phyloP scores from a whole-genome alignment of 2,797 vertebrate species.

The Chiroxiphia lanceolata region DNA sequence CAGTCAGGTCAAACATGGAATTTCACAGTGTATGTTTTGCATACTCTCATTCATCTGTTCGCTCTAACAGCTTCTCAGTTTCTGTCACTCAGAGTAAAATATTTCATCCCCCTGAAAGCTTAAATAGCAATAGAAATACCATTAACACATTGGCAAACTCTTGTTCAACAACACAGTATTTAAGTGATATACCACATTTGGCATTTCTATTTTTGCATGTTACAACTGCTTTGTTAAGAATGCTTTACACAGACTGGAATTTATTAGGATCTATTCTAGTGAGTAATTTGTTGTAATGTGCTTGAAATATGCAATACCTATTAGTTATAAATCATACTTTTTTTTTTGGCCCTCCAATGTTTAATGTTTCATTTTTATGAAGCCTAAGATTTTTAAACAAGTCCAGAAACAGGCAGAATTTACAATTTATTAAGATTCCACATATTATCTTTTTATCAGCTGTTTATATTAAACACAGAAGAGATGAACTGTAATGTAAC shows the following conservation, averaged over 20 bases:
- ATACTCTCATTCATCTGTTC: background rate
- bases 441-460: background rate
- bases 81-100: background rate
- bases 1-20: background rate
- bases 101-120: background rate
- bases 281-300: constrained; percentile 24
- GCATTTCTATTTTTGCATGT: background rate
- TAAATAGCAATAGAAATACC: background rate
- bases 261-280: background rate
- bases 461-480: background rate
- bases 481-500: background rate
- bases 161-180: background rate
- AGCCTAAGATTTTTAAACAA: background rate
- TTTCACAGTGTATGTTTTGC: background rate
- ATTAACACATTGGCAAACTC: background rate
- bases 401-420: background rate
- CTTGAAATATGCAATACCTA: background rate
- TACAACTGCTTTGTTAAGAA: background rate
- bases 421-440: background rate
- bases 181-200: background rate
- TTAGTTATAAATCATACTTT: background rate
- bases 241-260: background rate
- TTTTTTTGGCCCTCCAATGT: background rate
- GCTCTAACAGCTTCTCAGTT: background rate
- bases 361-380: background rate